Evolutionary conservation across 1,140 invertebrate genomes (phyloP).

Genomic region (Trialeurodes vaporariorum): DNA sequence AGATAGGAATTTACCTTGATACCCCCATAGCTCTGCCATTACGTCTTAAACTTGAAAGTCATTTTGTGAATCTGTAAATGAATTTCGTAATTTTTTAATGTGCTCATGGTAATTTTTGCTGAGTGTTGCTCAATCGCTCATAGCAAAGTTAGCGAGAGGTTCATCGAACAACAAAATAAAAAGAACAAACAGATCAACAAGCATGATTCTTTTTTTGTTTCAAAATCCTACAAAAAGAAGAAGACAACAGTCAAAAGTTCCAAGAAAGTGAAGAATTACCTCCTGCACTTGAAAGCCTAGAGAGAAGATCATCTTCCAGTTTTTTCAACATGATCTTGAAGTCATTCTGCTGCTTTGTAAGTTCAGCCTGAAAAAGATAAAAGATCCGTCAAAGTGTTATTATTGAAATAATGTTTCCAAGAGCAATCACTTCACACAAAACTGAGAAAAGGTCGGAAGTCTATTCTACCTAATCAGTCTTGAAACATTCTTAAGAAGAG

Average conservation of each 20-base stretch:
- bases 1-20: too few relatives aligned
- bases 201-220: neutral
- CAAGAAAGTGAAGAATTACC: too few relatives aligned
- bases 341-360: slow-evolving; percentile 93
- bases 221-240: too few relatives aligned
- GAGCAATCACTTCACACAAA: neutral
- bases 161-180: neutral
- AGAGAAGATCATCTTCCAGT: slow-evolving; percentile 84
- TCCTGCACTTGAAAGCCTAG: slow-evolving; percentile 79
- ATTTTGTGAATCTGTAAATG: too few relatives aligned
- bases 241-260: too few relatives aligned
- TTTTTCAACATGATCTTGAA: slow-evolving; percentile 91
- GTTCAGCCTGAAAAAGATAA: slow-evolving; percentile 52
- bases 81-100: too few relatives aligned
- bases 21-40: too few relatives aligned
- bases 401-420: neutral
- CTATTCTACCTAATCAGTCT: neutral
- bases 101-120: too few relatives aligned
- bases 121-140: too few relatives aligned
- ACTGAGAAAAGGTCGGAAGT: neutral
- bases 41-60: too few relatives aligned
- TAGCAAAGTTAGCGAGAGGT: neutral
- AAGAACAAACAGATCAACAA: slow-evolving; percentile 5
- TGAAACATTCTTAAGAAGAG: neutral
- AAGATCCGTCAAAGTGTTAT: slow-evolving; percentile 1